Conservation (phyloP, 2,888 invertebrate genomes). For the Thysanoteuthis rhombus region DNA sequence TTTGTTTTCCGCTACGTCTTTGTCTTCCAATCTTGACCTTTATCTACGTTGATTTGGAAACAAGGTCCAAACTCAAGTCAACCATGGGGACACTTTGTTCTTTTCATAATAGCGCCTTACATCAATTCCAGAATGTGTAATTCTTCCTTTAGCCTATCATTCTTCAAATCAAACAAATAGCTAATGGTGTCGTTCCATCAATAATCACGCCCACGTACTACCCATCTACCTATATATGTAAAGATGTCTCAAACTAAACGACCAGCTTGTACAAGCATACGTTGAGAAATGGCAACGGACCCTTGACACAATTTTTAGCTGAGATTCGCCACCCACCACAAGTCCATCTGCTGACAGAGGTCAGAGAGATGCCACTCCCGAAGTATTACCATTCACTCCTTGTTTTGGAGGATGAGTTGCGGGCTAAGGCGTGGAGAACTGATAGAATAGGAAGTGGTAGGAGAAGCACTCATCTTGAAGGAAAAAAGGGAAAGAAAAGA, state of each 20-base stretch:
- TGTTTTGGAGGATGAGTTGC: background rate
- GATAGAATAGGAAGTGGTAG: background rate
- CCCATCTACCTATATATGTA: background rate
- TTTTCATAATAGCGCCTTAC: background rate
- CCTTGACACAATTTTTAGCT: background rate
- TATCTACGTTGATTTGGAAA: background rate
- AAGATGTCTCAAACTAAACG: background rate
- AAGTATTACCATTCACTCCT: background rate
- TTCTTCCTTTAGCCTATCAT: background rate
- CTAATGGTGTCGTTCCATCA: background rate
- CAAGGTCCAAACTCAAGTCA: background rate
- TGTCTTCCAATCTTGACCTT: background rate
- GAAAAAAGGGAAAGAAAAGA: too few species aligned
- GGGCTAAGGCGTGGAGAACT: background rate
- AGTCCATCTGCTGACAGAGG: background rate
- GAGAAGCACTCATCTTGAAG: background rate
- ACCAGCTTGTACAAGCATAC: background rate
- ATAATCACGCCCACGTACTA: background rate
- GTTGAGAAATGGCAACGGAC: background rate
- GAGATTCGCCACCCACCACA: background rate
- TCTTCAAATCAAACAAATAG: background rate
- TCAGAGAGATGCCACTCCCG: background rate
- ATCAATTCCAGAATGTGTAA: background rate
- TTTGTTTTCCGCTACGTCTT: background rate
- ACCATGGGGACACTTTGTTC: background rate